These are phyloP conservation scores for Drosophila athabasca DNA, from an alignment of 1,140 invertebrate genomes.

Conservation along the genomic window DNA sequence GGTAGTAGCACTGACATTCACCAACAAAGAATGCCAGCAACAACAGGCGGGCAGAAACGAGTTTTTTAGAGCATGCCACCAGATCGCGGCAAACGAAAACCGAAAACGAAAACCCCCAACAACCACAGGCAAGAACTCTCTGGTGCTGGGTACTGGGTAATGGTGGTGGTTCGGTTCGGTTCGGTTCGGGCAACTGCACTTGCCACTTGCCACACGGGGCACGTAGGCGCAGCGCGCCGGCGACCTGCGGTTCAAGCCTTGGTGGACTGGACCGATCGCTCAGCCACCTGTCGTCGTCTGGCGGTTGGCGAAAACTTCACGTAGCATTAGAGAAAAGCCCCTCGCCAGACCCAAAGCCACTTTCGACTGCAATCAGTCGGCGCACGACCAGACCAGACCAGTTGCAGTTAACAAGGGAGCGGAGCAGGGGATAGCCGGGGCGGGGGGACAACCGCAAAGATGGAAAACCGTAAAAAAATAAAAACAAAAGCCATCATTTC, in stretches of 20 bases:
- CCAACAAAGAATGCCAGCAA: constrained; percentile 70
- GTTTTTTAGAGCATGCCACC: constrained; percentile 68
- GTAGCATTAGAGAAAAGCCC: constrained; percentile 44
- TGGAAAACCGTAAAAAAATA: constrained; percentile 16
- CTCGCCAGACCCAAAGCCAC: constrained; percentile 30
- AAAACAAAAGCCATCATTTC: constrained; percentile 60
- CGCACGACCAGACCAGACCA: constrained; percentile 52
- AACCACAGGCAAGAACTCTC: constrained; percentile 31
- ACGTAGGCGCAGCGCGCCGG: constrained; percentile 6
- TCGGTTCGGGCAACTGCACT: constrained; percentile 5
- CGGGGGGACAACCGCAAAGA: constrained; percentile 29
- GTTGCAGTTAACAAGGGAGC: constrained; percentile 23
- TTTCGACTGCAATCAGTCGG: constrained; percentile 50
- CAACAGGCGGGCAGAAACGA: constrained; percentile 61
- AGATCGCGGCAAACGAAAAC: constrained; percentile 51
- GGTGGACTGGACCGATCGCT: constrained; percentile 21
- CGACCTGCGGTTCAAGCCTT: constrained; percentile 31
- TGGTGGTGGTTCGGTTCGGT: constrained; percentile 14
- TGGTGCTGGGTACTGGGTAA: constrained; percentile 8
- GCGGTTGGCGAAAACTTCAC: constrained; percentile 51
- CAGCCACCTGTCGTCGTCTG: constrained; percentile 65
- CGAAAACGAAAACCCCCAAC: constrained; percentile 66
- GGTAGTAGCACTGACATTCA: constrained; percentile 51
- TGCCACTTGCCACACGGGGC: constrained; percentile 33
- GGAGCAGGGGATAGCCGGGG: neutral